A percentile compares a stretch with the other conserved stretches of the same genome.
phyloP scores from a whole-genome alignment of 2,113 vertebrate genomes.

The Climacteris rufus region DNA sequence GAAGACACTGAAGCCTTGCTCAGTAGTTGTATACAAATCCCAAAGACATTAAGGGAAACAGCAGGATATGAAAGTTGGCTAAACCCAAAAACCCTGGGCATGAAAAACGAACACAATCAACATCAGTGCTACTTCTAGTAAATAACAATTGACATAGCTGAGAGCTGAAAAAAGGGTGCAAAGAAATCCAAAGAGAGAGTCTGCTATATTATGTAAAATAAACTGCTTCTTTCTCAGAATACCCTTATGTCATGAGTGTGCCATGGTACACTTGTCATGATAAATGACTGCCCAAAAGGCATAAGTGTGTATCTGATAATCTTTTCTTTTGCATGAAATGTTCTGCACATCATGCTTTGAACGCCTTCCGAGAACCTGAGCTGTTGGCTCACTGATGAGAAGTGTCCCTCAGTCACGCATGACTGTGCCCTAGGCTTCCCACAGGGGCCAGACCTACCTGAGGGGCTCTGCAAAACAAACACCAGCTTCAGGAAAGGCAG shows the following conservation, averaged over 20 bases:
- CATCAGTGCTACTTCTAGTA: background rate
- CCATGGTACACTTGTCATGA: accelerated
- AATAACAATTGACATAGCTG: background rate
- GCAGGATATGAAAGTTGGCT: background rate
- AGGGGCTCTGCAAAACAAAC: constrained; percentile 26
- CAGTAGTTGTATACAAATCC: background rate
- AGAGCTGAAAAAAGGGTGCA: background rate
- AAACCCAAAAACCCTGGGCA: background rate
- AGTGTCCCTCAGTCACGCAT: background rate
- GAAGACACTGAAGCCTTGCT: background rate
- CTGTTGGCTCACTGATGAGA: background rate
- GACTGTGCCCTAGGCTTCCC: background rate
- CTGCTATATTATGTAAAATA: background rate
- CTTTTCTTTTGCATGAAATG: background rate
- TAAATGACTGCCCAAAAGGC: background rate
- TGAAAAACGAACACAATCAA: background rate
- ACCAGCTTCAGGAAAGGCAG: background rate
- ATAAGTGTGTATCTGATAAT: background rate
- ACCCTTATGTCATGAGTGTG: background rate
- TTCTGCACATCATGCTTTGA: accelerated
- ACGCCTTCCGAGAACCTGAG: background rate
- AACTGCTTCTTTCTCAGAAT: background rate
- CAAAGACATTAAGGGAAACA: background rate
- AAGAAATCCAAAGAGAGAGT: background rate
- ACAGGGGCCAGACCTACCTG: background rate